These are phyloP conservation scores for Cactoblastis cactorum DNA, from an alignment of 2,888 invertebrate species.

Conservation along the genomic window DNA sequence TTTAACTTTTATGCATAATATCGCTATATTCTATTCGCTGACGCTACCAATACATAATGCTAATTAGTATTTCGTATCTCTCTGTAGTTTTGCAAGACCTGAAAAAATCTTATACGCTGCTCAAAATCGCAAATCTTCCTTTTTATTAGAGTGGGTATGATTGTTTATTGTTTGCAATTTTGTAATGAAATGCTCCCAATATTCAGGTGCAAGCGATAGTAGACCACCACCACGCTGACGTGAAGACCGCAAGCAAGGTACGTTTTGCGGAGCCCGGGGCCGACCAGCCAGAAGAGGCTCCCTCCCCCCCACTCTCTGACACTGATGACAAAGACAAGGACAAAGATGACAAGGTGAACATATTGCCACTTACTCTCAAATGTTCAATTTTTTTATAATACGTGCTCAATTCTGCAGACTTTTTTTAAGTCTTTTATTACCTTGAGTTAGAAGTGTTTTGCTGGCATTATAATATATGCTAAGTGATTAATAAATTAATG, in stretches of 20 bases:
- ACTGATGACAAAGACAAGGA: conserved; percentile 68
- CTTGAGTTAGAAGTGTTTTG: too few relatives aligned
- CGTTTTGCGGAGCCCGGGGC: conserved; percentile 88
- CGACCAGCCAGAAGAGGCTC: conserved; percentile 52
- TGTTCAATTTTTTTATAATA: not conserved
- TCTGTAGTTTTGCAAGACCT: too few relatives aligned
- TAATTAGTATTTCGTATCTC: too few relatives aligned
- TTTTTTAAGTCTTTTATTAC: not conserved
- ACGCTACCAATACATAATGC: too few relatives aligned
- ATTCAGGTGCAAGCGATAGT: conserved; percentile 94
- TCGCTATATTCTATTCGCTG: too few relatives aligned
- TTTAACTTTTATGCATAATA: too few relatives aligned
- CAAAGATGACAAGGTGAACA: conserved; percentile 74
- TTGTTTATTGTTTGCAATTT: too few relatives aligned
- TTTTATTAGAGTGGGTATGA: too few relatives aligned
- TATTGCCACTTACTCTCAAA: conserved; percentile 18
- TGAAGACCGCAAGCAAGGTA: conserved; percentile 90
- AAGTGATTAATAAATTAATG: too few relatives aligned
- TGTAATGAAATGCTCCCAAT: not conserved
- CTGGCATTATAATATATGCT: too few relatives aligned
- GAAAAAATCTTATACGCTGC: too few relatives aligned
- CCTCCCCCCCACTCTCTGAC: conserved; percentile 71
- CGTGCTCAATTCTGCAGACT: conserved; percentile 1
- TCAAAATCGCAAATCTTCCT: too few relatives aligned
- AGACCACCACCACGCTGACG: conserved; percentile 91